Percentiles rank a stretch among this genome's conserved stretches.
Evolutionary conservation across 2,888 invertebrate species (phyloP).

Genomic region (Drosophila melanosoma): DNA sequence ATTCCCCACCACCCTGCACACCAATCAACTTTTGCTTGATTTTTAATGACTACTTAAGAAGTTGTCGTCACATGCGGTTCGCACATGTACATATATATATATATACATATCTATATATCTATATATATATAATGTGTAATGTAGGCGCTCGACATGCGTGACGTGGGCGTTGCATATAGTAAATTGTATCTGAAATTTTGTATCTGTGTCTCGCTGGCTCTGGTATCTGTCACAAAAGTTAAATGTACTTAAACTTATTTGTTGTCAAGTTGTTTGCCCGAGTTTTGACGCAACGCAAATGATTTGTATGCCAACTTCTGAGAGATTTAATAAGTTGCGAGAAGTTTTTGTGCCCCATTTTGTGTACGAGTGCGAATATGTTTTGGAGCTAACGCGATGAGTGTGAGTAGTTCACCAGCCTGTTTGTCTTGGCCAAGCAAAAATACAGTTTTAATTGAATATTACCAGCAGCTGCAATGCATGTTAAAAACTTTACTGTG

Average conservation of each 20-base stretch:
- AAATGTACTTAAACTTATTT: slow-evolving; percentile 73
- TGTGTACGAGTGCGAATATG: slow-evolving; percentile 3
- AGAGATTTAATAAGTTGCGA: slow-evolving; percentile 65
- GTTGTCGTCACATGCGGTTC: slow-evolving; percentile 14
- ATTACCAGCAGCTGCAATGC: slow-evolving; percentile 38
- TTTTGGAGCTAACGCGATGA: slow-evolving; percentile 12
- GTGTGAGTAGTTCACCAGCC: slow-evolving; percentile 31
- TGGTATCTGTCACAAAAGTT: slow-evolving; percentile 57
- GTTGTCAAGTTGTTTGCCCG: slow-evolving; percentile 61
- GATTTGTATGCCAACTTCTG: slow-evolving; percentile 64
- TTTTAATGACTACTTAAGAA: slow-evolving; percentile 67
- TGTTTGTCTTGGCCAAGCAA: slow-evolving; percentile 62
- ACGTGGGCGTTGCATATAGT: slow-evolving; percentile 34
- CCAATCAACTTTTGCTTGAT: slow-evolving; percentile 58
- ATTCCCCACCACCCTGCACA: too few species aligned
- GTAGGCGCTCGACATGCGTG: slow-evolving; percentile 12
- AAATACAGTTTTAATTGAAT: slow-evolving; percentile 67
- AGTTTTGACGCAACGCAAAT: slow-evolving; percentile 39
- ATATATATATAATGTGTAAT: background rate
- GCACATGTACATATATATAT: background rate
- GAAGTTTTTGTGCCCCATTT: slow-evolving; percentile 35
- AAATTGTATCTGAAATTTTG: slow-evolving; percentile 29
- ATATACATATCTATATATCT: background rate
- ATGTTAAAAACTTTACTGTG: slow-evolving; percentile 31
- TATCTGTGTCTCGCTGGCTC: slow-evolving; percentile 26